Base-by-base conservation (phyloP, 2,797 vertebrate genomes). In the Limnodromus scolopaceus region DNA sequence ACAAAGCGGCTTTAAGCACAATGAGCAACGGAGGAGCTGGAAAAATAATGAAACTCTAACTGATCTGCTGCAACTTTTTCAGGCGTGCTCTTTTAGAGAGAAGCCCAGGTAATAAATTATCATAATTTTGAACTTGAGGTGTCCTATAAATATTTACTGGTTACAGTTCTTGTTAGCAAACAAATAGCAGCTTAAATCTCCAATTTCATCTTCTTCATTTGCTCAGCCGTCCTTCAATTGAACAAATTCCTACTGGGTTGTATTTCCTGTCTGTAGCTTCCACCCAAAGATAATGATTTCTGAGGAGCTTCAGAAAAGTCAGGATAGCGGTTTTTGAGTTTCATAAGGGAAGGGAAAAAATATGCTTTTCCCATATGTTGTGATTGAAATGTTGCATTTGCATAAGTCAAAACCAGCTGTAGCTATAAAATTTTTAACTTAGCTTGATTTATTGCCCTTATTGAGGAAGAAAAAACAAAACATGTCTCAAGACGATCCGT, bases 341-440 rank as follows among this genome's bases (percentile, higher is more conserved):
- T 91, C 32, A 65, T 48, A 71, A 84, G 28, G 18, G 49, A 91
- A 92, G 9, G 7, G 63, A 61, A 74, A 84, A 87, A 84, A 89
- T 87, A 92, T 46, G 77, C 41, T 93, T 97, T 93, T 57, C 70
- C 95, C 94, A 84, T 96, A 93, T 89, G 92, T 65, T 94, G 87
- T 89, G 95, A 94, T 81, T 93, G 96, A 95, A 97, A 93, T 82
- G 83, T 86, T 96, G 87, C 39, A 95, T 97, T 96, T 97, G 81
- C 97, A 89, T 97, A 96, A 91, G 82, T 88, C 87, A 96, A 97
- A 96, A 91, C 75, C 96, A 97, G 95, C 93, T 96, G 95, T 41
- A 92, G 87, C 86, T 91, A 88, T 94, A 97, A 96, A 94, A 93
- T 54, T 89, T 96, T 89, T 88, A 94, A 93, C 93, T 94, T 72